Evolutionary conservation across 2,888 invertebrate species (phyloP).

Genomic region (Nezara viridula): DNA sequence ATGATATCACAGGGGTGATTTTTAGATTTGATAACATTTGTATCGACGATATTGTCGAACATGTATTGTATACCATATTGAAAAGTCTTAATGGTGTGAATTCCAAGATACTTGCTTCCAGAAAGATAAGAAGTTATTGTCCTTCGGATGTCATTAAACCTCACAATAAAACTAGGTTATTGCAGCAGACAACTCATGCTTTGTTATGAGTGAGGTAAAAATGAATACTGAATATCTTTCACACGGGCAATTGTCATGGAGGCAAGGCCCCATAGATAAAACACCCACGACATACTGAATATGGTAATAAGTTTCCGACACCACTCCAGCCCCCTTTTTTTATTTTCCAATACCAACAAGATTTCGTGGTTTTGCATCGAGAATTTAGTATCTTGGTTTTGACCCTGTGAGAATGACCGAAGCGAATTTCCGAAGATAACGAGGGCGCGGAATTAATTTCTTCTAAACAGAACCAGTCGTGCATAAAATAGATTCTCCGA

Average conservation of each 20-base stretch:
- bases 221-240: not conserved
- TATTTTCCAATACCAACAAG: not conserved
- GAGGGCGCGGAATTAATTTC: slow-evolving; percentile 14
- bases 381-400: not conserved
- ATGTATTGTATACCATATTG: not conserved
- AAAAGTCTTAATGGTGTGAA: not conserved
- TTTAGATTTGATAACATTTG: no score
- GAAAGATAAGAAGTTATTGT: not conserved
- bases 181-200: not conserved
- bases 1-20: no score
- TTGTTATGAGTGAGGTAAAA: not conserved
- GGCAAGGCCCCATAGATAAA: slow-evolving; percentile 28
- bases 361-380: not conserved
- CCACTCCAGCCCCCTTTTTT: not conserved
- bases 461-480: slow-evolving; percentile 35
- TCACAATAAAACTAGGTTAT: slow-evolving; percentile 1
- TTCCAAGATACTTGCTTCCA: not conserved
- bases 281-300: slow-evolving; percentile 18
- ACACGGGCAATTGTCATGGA: slow-evolving; percentile 4
- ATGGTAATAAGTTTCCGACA: slow-evolving; percentile 34
- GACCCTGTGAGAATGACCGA: not conserved
- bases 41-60: no score
- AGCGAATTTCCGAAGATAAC: slow-evolving; percentile 33
- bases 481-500: slow-evolving; percentile 39
- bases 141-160: not conserved